Conservation (phyloP, 2,797 vertebrate species). For the Molossus alvarezi region DNA sequence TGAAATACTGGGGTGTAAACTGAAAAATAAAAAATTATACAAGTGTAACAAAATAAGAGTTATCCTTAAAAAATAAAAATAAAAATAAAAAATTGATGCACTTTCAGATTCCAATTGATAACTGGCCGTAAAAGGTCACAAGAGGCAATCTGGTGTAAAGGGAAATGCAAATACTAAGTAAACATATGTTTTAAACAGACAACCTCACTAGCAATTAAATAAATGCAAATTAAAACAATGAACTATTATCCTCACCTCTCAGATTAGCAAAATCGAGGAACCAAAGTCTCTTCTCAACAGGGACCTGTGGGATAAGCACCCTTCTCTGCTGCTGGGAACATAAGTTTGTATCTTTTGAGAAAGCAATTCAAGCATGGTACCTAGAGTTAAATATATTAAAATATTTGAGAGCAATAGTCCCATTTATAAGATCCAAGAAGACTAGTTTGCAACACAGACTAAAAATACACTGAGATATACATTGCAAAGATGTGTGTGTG, state of each 20-base stretch:
- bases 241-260: slow-evolving; percentile 78
- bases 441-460: slow-evolving; percentile 4
- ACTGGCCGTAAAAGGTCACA: slow-evolving; percentile 62
- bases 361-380: slow-evolving; percentile 49
- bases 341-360: slow-evolving; percentile 71
- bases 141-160: slow-evolving; percentile 62
- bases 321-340: slow-evolving; percentile 32
- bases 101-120: slow-evolving; percentile 49
- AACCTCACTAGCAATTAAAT: slow-evolving; percentile 71
- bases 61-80: not conserved
- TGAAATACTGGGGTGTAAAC: not conserved
- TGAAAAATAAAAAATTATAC: not conserved
- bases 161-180: slow-evolving; percentile 70
- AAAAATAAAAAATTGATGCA: not conserved
- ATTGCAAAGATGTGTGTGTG: not conserved
- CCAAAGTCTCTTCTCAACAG: slow-evolving; percentile 50
- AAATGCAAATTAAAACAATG: slow-evolving; percentile 79
- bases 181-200: slow-evolving; percentile 69
- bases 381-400: slow-evolving; percentile 47
- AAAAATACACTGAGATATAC: slow-evolving; percentile 29
- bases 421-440: slow-evolving; percentile 51
- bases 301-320: slow-evolving; percentile 49
- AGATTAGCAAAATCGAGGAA: slow-evolving; percentile 70
- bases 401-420: slow-evolving; percentile 61
- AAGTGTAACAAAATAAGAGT: not conserved